phyloP scores from a whole-genome alignment of 2,797 vertebrate genomes.

The Thalassophryne amazonica region DNA sequence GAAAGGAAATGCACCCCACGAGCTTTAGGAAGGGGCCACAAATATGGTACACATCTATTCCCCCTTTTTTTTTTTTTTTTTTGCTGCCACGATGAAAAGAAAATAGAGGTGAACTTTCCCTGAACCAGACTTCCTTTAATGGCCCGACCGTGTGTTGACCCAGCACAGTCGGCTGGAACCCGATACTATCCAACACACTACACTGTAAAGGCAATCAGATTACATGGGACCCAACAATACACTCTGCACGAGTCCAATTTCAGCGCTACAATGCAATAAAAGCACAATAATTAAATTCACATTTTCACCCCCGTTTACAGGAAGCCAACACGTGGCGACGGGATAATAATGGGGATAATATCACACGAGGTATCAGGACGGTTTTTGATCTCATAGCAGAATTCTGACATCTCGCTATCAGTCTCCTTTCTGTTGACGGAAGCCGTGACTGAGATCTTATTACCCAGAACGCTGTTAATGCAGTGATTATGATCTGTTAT shows the following conservation, averaged over 20 bases:
- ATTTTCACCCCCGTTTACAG: conserved; percentile 85
- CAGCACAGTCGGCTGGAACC: conserved; percentile 89
- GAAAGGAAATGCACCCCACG: conserved; percentile 75
- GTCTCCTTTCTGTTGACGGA: conserved; percentile 56
- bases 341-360: conserved; percentile 67
- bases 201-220: conserved; percentile 97
- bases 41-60: conserved; percentile 87
- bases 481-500: conserved; percentile 77
- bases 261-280: conserved; percentile 86
- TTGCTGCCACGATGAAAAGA: conserved; percentile 92
- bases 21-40: conserved; percentile 78
- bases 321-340: conserved; percentile 72
- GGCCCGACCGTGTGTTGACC: conserved; percentile 92
- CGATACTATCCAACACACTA: conserved; percentile 92
- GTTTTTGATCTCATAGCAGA: conserved; percentile 52
- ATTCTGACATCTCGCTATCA: conserved; percentile 68
- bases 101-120: conserved; percentile 98
- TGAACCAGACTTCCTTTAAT: conserved; percentile 97
- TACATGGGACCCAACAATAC: conserved; percentile 88
- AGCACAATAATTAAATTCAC: conserved; percentile 88
- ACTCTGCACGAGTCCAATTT: conserved; percentile 87
- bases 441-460: conserved; percentile 73
- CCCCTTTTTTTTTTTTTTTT: conserved; percentile 75
- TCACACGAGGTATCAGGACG: conserved; percentile 49
- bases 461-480: conserved; percentile 73